Evolutionary conservation across 2,113 vertebrate genomes (phyloP).

Genomic region (Plecturocebus donacophilus): DNA sequence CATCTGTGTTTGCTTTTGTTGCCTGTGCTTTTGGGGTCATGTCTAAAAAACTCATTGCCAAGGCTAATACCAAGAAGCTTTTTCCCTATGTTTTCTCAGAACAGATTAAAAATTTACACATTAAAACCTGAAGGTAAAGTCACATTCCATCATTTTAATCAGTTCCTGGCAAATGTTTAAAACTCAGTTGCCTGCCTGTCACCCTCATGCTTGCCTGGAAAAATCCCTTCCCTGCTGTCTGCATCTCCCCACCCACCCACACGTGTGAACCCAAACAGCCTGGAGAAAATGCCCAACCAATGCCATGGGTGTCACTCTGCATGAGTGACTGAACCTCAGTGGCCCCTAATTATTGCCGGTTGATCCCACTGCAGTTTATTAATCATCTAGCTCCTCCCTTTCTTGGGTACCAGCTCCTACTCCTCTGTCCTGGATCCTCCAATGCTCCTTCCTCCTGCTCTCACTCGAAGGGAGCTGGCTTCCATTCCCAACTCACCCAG

Average conservation of each 20-base stretch:
- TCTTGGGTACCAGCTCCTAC: too few relatives aligned
- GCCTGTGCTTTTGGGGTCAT: background rate
- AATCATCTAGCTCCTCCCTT: too few relatives aligned
- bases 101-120: background rate
- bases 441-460: too few relatives aligned
- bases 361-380: too few relatives aligned
- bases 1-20: background rate
- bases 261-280: too few relatives aligned
- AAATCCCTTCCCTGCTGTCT: background rate
- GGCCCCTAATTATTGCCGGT: background rate
- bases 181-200: background rate
- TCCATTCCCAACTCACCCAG: background rate
- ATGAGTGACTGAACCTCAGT: too few relatives aligned
- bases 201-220: background rate
- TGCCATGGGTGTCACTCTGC: accelerated
- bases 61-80: background rate
- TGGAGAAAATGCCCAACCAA: background rate
- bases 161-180: background rate
- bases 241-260: background rate
- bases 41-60: background rate
- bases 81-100: background rate
- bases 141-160: background rate
- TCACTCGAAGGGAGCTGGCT: too few relatives aligned
- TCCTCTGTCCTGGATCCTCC: background rate
- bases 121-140: background rate